These are phyloP conservation scores for Tragopan temminckii DNA, from an alignment of 2,797 vertebrate species.

Conservation along the genomic window DNA sequence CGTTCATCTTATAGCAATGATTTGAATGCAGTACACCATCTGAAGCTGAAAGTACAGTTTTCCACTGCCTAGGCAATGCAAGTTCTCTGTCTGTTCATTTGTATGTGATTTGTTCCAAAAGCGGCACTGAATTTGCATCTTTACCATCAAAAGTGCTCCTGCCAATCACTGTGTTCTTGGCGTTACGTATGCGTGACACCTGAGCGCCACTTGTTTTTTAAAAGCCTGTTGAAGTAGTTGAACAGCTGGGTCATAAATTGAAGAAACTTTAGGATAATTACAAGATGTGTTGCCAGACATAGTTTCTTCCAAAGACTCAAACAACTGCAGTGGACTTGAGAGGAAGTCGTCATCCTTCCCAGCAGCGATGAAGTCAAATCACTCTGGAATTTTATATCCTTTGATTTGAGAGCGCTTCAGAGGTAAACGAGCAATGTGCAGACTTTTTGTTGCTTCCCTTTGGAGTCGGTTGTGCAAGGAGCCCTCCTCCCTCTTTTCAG, in stretches of 20 bases:
- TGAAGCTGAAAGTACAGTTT: background rate
- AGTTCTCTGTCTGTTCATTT: background rate
- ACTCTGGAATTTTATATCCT: background rate
- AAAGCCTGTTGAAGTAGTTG: background rate
- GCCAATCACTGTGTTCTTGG: background rate
- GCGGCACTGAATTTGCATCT: background rate
- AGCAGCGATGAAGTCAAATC: conserved; percentile 13
- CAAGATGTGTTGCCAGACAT: background rate
- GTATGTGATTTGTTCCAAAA: background rate
- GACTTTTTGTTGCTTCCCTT: background rate
- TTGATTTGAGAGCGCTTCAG: background rate
- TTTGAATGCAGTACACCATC: background rate
- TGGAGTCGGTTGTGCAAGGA: background rate
- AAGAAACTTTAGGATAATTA: background rate
- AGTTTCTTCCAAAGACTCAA: background rate
- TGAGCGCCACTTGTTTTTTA: background rate
- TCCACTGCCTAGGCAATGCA: background rate
- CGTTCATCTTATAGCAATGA: background rate
- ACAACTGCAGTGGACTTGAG: background rate
- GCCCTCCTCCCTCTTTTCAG: background rate
- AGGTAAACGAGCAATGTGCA: background rate
- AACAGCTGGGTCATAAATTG: background rate
- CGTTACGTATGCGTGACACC: no score
- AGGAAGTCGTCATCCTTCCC: conserved; percentile 8
- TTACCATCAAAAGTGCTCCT: background rate